Base-by-base conservation (phyloP, 2,797 vertebrate species). In the Pogoniulus pusillus region DNA sequence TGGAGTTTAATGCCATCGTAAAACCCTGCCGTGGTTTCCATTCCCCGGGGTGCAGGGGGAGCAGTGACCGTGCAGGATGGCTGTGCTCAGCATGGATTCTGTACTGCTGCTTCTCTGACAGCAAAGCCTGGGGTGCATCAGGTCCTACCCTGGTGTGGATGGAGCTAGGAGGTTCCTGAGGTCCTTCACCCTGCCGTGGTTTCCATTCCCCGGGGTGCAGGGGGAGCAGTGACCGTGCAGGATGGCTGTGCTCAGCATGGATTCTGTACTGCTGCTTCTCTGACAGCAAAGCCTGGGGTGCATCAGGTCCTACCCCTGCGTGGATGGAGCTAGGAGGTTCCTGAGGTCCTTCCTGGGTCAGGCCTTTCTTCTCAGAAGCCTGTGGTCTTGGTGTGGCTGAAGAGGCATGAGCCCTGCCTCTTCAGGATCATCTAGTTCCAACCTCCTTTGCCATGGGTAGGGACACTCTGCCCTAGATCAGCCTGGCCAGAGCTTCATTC, bases 371-470 rank as follows among this genome's bases (percentile, higher is more conserved):
- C 64, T 34, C 55, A 43, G 49, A 51, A 73, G 54, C 19, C 30
- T 3, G 0, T 9, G 49, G 64, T 7, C 54, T 78, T 17, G 41
- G n/a, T 26, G 34, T 43, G 59, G 54, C 58, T 41, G 54, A 35
- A 70, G 75, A n/a, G 30, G 3, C 15, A 0, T 2, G 54, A 76
- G 23, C 19, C 29, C 1, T 0, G n/a, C n/a, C n/a, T n/a, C n/a
- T n/a, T n/a, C n/a, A n/a, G n/a, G n/a, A n/a, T n/a, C n/a, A n/a
- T n/a, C n/a, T n/a, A n/a, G n/a, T n/a, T n/a, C n/a, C n/a, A n/a
- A n/a, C n/a, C n/a, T n/a, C n/a, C n/a, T n/a, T n/a, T n/a, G n/a
- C n/a, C n/a, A n/a, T n/a, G n/a, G n/a, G n/a, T n/a, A n/a, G n/a
- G n/a, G n/a, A n/a, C n/a, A n/a, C n/a, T n/a, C n/a, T n/a, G n/a